Evolutionary conservation across 2,888 invertebrate species (phyloP), one percentile per base, ranked within the genome.

Genomic region (Rhagophthalmus giganteus): DNA sequence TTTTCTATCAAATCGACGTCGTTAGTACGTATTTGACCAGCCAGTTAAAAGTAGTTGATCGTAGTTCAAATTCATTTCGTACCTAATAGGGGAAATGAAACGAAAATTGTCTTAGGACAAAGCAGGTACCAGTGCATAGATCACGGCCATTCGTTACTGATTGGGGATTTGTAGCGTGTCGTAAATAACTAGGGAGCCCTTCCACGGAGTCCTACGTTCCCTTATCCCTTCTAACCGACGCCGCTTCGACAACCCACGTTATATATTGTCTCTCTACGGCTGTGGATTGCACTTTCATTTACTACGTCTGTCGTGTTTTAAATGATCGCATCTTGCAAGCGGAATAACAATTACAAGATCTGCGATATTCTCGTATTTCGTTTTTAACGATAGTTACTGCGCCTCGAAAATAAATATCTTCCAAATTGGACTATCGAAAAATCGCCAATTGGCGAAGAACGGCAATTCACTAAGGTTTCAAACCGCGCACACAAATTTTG

Each of bases 131-230:
- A 47, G 60, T 61, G 59, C 58, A 57, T 58, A 60, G 59, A 61
- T 61, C 64, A 67, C 62, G 54, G 60, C 46, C 61, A 64, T 63
- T 64, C 63, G 62, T 61, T 65, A 63, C 62, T 62, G 64, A 62
- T 63, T 65, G 66, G 64, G 65, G 65, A 67, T 65, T 67, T 66
- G 66, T 64, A 60, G 63, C 57, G 58, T 54, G 60, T 62, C 64
- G 64, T 68, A 67, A 68, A 66, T 67, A 66, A 66, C 62, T 55
- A 27, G 62, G 58, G 58, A 61, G 59, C 60, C 61, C 61, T 61
- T 60, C 63, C 62, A 61, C 60, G 54, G 57, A 60, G 59, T 62
- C 56, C 60, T 60, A 52, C 49, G 46, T 20, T 54, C 56, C 59
- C 54, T 58, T 44, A 47, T 46, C 54, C 42, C 50, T 46, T 58